phyloP scores from a whole-genome alignment of 2,797 vertebrate genomes.

The Tragelaphus eurycerus region DNA sequence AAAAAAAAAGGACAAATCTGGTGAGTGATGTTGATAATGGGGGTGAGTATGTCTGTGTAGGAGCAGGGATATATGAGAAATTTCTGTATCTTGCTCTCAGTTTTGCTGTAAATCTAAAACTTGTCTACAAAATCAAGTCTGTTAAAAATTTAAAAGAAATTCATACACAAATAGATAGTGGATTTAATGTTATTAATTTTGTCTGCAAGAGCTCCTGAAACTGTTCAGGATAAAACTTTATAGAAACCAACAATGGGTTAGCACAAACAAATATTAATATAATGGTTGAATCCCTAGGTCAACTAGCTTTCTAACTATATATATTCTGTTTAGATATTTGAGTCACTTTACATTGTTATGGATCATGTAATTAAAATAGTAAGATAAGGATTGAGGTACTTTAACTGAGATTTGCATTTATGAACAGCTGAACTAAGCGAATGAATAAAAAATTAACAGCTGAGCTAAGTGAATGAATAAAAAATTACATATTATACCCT shows the following conservation, averaged over 20 bases:
- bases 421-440: background rate
- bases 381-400: background rate
- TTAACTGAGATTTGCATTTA: conserved; percentile 18
- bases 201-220: background rate
- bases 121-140: background rate
- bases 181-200: background rate
- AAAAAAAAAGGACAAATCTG: background rate
- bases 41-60: background rate
- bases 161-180: background rate
- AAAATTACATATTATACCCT: conserved; percentile 4
- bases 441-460: conserved; percentile 26
- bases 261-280: background rate
- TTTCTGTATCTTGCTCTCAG: background rate
- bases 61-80: background rate
- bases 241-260: background rate
- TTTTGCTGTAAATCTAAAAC: background rate
- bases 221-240: background rate
- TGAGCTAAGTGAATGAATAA: background rate
- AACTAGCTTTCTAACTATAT: background rate
- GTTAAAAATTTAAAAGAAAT: background rate
- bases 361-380: background rate
- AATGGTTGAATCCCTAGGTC: background rate
- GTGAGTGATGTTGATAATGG: background rate
- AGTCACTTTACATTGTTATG: background rate
- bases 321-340: background rate